Evolutionary conservation across 2,797 vertebrate species (phyloP).

Genomic region (Pantherophis vulpinus): DNA sequence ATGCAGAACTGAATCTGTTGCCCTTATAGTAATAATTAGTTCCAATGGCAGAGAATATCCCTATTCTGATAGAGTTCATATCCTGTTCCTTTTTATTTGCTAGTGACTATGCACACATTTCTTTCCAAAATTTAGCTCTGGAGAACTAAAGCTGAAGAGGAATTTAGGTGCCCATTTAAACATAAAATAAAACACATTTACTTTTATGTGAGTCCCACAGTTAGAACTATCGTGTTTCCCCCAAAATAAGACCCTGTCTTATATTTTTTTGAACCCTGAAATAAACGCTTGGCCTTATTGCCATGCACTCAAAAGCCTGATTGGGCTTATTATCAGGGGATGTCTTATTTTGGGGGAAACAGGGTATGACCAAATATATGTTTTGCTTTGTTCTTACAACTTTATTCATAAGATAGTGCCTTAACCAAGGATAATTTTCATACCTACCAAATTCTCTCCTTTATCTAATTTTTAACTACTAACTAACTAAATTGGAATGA

Average conservation of each 20-base stretch:
- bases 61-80: neutral
- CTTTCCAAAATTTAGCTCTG: neutral
- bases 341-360: too few relatives aligned
- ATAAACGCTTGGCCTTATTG: too few relatives aligned
- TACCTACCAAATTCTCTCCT: neutral
- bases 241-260: too few relatives aligned
- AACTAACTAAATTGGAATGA: neutral
- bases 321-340: too few relatives aligned
- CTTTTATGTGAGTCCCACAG: neutral
- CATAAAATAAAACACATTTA: neutral
- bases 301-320: too few relatives aligned
- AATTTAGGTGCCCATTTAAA: neutral
- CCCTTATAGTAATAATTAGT: neutral
- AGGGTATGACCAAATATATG: neutral
- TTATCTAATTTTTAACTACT: neutral
- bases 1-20: slow-evolving; percentile 10
- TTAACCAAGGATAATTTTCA: neutral
- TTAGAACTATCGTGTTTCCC: neutral
- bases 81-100: neutral
- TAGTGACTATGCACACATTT: neutral
- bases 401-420: neutral
- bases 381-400: neutral
- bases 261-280: too few relatives aligned
- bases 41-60: neutral
- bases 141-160: neutral